Evolutionary conservation across 2,113 vertebrate species (phyloP).

Genomic region (Otis tarda): DNA sequence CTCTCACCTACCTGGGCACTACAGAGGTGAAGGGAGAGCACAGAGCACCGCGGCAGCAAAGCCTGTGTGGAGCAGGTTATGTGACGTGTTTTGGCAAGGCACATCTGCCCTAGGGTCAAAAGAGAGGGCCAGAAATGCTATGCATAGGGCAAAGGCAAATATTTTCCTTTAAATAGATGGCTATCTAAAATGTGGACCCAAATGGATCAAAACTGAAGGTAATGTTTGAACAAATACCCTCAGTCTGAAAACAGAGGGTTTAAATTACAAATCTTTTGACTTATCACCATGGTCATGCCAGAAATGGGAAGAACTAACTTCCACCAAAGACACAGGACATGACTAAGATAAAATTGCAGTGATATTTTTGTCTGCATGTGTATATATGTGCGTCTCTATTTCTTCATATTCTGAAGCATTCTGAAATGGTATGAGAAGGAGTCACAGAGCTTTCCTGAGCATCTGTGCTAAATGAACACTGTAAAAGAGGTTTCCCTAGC

Average conservation of each 20-base stretch:
- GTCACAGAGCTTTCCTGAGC: conserved; percentile 40
- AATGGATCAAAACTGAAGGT: not conserved
- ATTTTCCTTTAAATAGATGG: not conserved
- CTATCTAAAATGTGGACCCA: not conserved
- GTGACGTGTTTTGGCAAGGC: not conserved
- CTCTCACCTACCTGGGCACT: not conserved
- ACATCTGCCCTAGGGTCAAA: not conserved
- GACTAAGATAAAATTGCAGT: not conserved
- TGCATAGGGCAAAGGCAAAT: not conserved
- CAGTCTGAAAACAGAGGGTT: not conserved
- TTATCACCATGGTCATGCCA: not conserved
- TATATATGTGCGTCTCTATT: not conserved
- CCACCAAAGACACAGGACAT: not conserved
- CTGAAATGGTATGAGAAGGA: conserved; percentile 30
- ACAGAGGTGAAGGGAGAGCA: too few relatives aligned
- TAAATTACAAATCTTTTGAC: not conserved
- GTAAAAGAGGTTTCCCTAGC: conserved; percentile 67
- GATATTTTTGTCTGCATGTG: not conserved
- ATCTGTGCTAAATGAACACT: conserved; percentile 54
- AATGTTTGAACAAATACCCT: not conserved
- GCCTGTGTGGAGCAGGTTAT: not conserved
- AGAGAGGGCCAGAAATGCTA: not conserved
- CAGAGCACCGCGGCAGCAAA: not conserved
- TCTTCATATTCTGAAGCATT: not conserved
- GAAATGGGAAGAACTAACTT: not conserved